These are phyloP conservation scores for Cheirogaleus medius DNA, from an alignment of 2,113 vertebrate species.

Conservation along the genomic window DNA sequence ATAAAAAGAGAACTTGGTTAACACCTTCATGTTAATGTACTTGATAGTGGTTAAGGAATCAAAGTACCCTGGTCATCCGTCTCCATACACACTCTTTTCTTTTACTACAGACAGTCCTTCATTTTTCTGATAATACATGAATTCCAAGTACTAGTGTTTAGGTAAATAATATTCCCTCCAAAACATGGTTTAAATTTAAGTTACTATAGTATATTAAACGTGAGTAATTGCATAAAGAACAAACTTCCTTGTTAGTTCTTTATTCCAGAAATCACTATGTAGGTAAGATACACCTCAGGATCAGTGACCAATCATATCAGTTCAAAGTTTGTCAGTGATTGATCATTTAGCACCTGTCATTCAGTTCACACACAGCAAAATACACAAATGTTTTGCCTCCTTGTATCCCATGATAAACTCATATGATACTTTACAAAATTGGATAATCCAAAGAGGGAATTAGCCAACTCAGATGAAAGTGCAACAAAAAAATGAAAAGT, in stretches of 20 bases:
- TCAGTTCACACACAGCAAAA: neutral
- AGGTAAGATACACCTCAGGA: neutral
- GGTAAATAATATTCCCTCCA: neutral
- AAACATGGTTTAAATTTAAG: neutral
- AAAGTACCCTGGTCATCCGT: neutral
- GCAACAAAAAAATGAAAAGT: neutral
- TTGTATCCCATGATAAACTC: neutral
- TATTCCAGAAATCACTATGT: neutral
- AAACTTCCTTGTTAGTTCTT: neutral
- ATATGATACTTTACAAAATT: slow-evolving; percentile 9
- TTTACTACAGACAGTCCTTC: neutral
- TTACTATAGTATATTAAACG: neutral
- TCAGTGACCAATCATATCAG: neutral
- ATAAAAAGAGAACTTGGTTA: slow-evolving; percentile 16
- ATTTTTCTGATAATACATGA: neutral
- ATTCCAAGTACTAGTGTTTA: neutral
- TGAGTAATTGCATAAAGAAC: neutral
- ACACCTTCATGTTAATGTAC: neutral
- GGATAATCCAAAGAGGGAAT: neutral
- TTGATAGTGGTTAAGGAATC: neutral
- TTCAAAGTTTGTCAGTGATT: neutral
- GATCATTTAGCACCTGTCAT: neutral
- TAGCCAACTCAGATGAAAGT: neutral
- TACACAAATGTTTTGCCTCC: neutral
- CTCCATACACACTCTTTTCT: neutral